Conservation (phyloP, 2,888 invertebrate genomes). For the Clepsis dumicolana region DNA sequence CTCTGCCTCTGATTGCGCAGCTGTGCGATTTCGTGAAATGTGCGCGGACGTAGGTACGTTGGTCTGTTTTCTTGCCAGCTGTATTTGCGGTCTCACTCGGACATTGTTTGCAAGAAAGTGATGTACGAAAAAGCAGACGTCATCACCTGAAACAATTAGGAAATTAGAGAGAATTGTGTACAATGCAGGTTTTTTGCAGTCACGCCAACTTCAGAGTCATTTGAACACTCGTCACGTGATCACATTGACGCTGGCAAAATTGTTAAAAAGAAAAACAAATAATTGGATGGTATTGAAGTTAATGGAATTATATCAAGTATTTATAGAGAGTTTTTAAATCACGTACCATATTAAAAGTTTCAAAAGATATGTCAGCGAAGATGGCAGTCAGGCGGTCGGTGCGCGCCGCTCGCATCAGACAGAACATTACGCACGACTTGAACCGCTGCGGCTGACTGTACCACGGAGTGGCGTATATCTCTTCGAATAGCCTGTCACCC, state of each 20-base stretch:
- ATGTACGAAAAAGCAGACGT: constrained; percentile 22
- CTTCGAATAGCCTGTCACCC: constrained; percentile 18
- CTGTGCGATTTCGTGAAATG: constrained; percentile 3
- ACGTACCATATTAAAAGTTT: constrained; percentile 20
- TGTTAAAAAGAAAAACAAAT: no score
- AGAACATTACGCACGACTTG: not conserved
- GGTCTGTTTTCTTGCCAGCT: not conserved
- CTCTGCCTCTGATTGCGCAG: constrained; percentile 12
- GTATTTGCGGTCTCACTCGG: constrained; percentile 10
- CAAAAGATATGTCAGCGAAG: constrained; percentile 17
- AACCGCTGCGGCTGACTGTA: constrained; percentile 15
- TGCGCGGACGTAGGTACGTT: not conserved
- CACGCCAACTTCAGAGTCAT: no score
- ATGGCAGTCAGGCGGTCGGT: not conserved
- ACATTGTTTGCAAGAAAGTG: constrained; percentile 25
- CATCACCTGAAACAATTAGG: constrained; percentile 25
- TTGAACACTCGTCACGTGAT: no score
- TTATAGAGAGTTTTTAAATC: no score
- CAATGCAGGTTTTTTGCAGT: no score
- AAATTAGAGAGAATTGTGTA: no score
- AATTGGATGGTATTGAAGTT: no score
- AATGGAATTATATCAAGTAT: no score
- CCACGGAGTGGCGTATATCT: constrained; percentile 13
- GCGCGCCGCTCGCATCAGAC: constrained; percentile 5
- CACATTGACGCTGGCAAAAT: no score